Base-by-base conservation (phyloP, 2,888 invertebrate species). In the Anthophora plumipes region DNA sequence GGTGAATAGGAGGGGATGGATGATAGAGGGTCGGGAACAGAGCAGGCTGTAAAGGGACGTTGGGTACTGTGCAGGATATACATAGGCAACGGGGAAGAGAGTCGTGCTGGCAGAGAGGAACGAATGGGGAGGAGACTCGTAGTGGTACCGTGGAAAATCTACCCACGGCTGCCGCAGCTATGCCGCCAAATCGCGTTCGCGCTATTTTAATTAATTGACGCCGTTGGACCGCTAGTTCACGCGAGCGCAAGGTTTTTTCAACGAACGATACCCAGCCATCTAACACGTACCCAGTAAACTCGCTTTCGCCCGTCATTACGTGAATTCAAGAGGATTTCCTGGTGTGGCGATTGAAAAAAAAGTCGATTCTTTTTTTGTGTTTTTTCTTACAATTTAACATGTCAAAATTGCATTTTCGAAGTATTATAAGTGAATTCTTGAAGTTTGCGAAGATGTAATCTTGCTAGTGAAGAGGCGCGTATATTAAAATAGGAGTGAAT, bases 171-270 rank as follows among this genome's bases (percentile, higher is more conserved):
- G 88, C 91, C 91, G 87, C 91, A 92, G 92, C 90, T 91, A 91
- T 92, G 90, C 89, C 89, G 88, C 88, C 89, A 92, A 92, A 92
- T 92, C 91, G 90, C 85, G 86, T 88, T 91, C 88, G 83, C 88
- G 92, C 90, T 92, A 90, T 92, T 92, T 92, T 92, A 92, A 92
- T 92, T 92, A 91, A 91, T 92, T 91, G 90, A 91, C 88, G 88
- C 84, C 80, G 77, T 71, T 68, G 70, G 77, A 20, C 76, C 55
- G 75, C 63, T 55, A 69, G 60, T 67, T 66, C 71, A 72, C 43
- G 77, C 77, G 63, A n/a, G 54, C 11, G 25, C 41, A 57, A 61
- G 52, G 4, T 31, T 67, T 61, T 71, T 57, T 59, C 46, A n/a
- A 0, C 22, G 50, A 20, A 63, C 48, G 48, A 72, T 50, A 54